Percentiles rank a stretch among this genome's conserved stretches.
These are phyloP conservation scores for Motacilla alba DNA, from an alignment of 2,113 vertebrate genomes.

Conservation along the genomic window DNA sequence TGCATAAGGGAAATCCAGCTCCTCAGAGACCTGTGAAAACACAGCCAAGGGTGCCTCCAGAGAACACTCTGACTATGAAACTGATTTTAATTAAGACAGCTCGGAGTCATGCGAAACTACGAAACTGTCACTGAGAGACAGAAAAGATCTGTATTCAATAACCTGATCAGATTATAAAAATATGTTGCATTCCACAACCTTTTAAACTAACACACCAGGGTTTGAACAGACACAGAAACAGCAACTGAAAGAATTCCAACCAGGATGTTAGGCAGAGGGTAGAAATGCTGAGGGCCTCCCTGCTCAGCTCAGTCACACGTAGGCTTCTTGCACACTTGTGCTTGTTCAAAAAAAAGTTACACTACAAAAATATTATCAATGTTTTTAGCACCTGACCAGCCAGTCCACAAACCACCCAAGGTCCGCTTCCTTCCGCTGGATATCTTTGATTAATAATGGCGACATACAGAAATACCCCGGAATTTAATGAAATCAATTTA, in stretches of 20 bases:
- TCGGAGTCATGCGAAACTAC: not conserved
- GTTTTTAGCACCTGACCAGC: not conserved
- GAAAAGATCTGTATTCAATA: slow-evolving; percentile 37
- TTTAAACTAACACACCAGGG: not conserved
- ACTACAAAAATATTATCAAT: not conserved
- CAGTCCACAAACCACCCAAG: not conserved
- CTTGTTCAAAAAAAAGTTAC: not conserved
- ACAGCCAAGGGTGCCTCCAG: not conserved
- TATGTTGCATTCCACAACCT: not conserved
- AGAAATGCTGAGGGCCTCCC: not conserved
- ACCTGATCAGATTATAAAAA: slow-evolving; percentile 35
- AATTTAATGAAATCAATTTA: not conserved
- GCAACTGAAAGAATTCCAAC: not conserved
- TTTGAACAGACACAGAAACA: not conserved
- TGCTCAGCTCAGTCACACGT: accelerated
- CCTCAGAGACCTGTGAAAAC: not conserved
- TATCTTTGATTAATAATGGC: accelerated
- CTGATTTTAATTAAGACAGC: slow-evolving; percentile 43
- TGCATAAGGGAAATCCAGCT: not conserved
- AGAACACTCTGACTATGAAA: not conserved
- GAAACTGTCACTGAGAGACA: not conserved
- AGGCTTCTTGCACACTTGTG: not conserved
- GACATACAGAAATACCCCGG: not conserved
- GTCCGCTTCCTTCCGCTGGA: accelerated
- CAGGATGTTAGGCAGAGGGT: accelerated